Conservation (phyloP, 2,888 invertebrate species). For the Drosophila neonasuta region DNA sequence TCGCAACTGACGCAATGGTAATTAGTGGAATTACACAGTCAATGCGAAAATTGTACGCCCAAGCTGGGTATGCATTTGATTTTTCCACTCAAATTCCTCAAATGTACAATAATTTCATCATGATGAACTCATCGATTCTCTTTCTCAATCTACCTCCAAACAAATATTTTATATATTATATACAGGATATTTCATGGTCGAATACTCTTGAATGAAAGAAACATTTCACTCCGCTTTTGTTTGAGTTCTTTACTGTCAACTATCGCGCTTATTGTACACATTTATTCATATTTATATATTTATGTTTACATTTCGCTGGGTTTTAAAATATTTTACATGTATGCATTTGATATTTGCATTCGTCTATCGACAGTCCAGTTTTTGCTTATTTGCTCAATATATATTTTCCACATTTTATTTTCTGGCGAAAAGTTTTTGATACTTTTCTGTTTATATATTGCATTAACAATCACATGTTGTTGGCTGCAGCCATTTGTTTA, state of each 20-base stretch:
- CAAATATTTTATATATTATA: no score
- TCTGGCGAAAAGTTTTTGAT: slow-evolving; percentile 12
- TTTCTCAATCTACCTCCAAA: no score
- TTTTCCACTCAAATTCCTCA: neutral
- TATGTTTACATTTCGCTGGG: slow-evolving; percentile 17
- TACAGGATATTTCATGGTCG: neutral
- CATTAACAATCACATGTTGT: slow-evolving; percentile 10
- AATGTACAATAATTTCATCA: no score
- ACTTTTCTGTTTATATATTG: slow-evolving; percentile 20
- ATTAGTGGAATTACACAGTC: slow-evolving; percentile 41
- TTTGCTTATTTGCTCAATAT: slow-evolving; percentile 26
- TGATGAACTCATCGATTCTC: no score
- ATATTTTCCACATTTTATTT: slow-evolving; percentile 13
- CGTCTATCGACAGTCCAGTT: slow-evolving; percentile 8
- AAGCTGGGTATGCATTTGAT: neutral
- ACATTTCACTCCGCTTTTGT: neutral
- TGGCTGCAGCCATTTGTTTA: slow-evolving; percentile 25
- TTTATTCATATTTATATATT: slow-evolving; percentile 17
- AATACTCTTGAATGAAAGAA: neutral
- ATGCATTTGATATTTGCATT: slow-evolving; percentile 32
- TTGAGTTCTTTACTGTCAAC: slow-evolving; percentile 5
- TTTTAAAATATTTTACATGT: slow-evolving; percentile 23
- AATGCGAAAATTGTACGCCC: slow-evolving; percentile 15
- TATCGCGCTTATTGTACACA: slow-evolving; percentile 4
- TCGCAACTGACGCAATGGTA: slow-evolving; percentile 27